Conservation (phyloP, 2,113 vertebrate species). For the Chinchilla lanigera region DNA sequence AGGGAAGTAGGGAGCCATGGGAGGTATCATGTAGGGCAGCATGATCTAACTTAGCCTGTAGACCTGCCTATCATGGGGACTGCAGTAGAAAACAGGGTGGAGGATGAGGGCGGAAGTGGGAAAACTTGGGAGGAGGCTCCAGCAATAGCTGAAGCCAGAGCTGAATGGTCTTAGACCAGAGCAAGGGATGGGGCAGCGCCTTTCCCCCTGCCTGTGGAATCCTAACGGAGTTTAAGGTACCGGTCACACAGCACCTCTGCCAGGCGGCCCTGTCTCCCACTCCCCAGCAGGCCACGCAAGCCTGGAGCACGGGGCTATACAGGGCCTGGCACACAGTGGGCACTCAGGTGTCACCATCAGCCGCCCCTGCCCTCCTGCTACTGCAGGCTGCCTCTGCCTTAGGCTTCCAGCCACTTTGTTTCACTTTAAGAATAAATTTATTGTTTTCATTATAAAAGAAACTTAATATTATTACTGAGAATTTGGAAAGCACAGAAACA, state of each 20-base stretch:
- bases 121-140: not conserved
- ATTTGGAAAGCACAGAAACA: slow-evolving; percentile 70
- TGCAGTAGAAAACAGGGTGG: not conserved
- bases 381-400: not conserved
- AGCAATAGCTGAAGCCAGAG: not conserved
- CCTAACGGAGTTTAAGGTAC: not conserved
- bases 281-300: rapidly evolving
- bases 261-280: not conserved
- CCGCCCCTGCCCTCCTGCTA: not conserved
- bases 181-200: not conserved
- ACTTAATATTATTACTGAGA: slow-evolving; percentile 35
- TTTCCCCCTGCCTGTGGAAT: not conserved
- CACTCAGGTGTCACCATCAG: not conserved
- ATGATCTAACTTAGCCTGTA: not conserved
- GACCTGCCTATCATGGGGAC: not conserved
- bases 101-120: not conserved
- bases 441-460: slow-evolving; percentile 76
- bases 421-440: slow-evolving; percentile 60
- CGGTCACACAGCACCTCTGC: not conserved
- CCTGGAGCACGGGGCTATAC: not conserved
- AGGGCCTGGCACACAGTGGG: not conserved
- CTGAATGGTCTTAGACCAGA: not conserved
- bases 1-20: slow-evolving; percentile 10
- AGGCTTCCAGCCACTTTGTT: not conserved
- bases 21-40: not conserved